Percentiles rank a stretch among this genome's conserved stretches.
Conservation (phyloP, 1,140 invertebrate species). For the Batillaria attramentaria region DNA sequence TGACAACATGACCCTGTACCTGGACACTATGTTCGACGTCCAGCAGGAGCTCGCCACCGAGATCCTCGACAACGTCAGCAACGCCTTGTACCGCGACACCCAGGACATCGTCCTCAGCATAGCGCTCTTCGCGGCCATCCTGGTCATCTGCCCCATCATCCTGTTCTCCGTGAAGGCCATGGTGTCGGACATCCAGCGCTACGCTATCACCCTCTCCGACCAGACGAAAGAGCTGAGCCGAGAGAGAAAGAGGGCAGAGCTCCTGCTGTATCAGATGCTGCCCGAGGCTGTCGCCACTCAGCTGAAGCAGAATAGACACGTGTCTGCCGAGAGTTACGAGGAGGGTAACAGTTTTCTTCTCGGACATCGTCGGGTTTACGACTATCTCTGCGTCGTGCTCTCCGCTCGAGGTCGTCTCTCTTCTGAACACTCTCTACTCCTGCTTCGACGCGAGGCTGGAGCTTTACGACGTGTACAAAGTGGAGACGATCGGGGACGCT, state of each 20-base stretch:
- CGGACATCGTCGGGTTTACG: conserved; percentile 87
- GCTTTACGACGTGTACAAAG: conserved; percentile 66
- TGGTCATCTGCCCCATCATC: conserved; percentile 63
- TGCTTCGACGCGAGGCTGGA: conserved; percentile 62
- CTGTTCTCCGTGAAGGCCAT: conserved; percentile 59
- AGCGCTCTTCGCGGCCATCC: conserved; percentile 51
- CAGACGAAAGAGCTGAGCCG: conserved; percentile 67
- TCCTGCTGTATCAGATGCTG: conserved; percentile 69
- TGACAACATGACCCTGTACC: conserved; percentile 62
- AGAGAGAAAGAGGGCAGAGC: conserved; percentile 68
- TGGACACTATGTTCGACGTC: conserved; percentile 58
- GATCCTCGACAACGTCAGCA: conserved; percentile 33
- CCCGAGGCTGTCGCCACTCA: conserved; percentile 69
- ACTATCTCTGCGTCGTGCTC: conserved; percentile 85
- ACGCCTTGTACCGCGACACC: conserved; percentile 27
- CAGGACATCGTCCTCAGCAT: conserved; percentile 46
- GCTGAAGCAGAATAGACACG: conserved; percentile 68
- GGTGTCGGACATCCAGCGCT: conserved; percentile 65
- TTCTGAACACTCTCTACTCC: conserved; percentile 65
- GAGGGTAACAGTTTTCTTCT: conserved; percentile 77
- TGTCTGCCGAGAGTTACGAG: conserved; percentile 71
- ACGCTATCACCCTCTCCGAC: conserved; percentile 64
- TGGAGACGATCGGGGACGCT: conserved; percentile 69
- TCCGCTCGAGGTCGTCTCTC: conserved; percentile 82
- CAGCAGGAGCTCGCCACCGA: conserved; percentile 56